These are phyloP conservation scores for Solenopsis fugax DNA, from an alignment of 1,140 invertebrate species.

Conservation along the genomic window DNA sequence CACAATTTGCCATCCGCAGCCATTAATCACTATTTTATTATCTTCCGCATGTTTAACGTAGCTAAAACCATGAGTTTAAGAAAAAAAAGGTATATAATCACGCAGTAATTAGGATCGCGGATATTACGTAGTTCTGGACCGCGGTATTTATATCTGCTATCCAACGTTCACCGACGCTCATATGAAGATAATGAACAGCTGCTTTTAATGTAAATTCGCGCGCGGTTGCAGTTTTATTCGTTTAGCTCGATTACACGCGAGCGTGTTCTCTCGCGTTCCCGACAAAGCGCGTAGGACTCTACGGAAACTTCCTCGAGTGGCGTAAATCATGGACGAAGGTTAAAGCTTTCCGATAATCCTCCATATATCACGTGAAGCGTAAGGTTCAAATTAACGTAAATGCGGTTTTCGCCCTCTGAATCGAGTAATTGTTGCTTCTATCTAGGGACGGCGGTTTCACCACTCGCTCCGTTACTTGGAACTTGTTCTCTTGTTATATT, in stretches of 20 bases:
- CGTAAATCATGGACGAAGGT: conserved; percentile 59
- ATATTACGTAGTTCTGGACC: not conserved
- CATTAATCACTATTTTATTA: conserved; percentile 47
- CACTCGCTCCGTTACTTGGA: conserved; percentile 51
- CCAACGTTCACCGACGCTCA: not conserved
- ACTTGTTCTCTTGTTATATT: conserved; percentile 55
- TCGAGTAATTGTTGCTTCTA: conserved; percentile 64
- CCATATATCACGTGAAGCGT: conserved; percentile 57
- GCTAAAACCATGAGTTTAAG: conserved; percentile 1
- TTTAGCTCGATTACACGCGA: conserved; percentile 11
- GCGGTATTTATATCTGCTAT: conserved; percentile 6
- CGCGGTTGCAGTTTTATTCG: conserved; percentile 28
- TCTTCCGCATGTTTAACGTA: not conserved
- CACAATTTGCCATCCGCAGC: not conserved
- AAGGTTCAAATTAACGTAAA: conserved; percentile 41
- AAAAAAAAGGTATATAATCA: conserved; percentile 11
- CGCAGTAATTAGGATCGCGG: conserved; percentile 3
- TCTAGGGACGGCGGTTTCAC: conserved; percentile 42
- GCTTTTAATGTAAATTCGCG: conserved; percentile 28
- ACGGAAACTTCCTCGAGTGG: conserved; percentile 16
- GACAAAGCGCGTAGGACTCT: not conserved
- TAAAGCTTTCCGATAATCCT: conserved; percentile 65
- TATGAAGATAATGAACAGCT: conserved; percentile 11
- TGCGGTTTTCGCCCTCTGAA: conserved; percentile 51
- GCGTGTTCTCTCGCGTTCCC: not conserved